Evolutionary conservation across 2,797 vertebrate species (phyloP).

Genomic region (Mycteria americana): DNA sequence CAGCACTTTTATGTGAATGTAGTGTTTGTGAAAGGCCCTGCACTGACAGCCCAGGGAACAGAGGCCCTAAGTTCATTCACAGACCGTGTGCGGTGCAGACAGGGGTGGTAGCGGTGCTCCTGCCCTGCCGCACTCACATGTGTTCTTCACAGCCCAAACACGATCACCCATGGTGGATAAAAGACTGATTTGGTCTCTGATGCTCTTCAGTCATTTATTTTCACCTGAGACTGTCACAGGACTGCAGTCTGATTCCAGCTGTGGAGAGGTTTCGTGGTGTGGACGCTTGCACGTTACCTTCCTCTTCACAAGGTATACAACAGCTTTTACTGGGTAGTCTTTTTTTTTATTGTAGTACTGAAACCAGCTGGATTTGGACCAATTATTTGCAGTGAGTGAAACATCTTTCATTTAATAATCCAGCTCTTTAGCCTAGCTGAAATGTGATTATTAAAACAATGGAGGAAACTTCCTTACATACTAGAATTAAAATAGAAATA

Average conservation of each 20-base stretch:
- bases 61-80: not conserved
- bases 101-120: not conserved
- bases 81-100: not conserved
- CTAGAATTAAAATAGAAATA: not conserved
- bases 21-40: not conserved
- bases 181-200: not conserved
- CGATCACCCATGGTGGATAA: not conserved
- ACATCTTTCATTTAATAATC: not conserved
- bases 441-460: not conserved
- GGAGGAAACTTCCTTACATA: not conserved
- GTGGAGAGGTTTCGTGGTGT: not conserved
- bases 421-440: not conserved
- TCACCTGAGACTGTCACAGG: not conserved
- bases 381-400: not conserved
- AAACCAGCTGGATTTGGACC: not conserved
- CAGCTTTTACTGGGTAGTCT: not conserved
- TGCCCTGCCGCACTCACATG: accelerated
- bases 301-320: not conserved
- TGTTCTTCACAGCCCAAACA: not conserved
- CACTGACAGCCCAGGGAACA: not conserved
- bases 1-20: not conserved
- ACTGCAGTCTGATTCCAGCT: not conserved
- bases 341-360: not conserved
- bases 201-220: not conserved
- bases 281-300: not conserved